Evolutionary conservation across 2,888 invertebrate species (phyloP).

Genomic region (Blera fallax): DNA sequence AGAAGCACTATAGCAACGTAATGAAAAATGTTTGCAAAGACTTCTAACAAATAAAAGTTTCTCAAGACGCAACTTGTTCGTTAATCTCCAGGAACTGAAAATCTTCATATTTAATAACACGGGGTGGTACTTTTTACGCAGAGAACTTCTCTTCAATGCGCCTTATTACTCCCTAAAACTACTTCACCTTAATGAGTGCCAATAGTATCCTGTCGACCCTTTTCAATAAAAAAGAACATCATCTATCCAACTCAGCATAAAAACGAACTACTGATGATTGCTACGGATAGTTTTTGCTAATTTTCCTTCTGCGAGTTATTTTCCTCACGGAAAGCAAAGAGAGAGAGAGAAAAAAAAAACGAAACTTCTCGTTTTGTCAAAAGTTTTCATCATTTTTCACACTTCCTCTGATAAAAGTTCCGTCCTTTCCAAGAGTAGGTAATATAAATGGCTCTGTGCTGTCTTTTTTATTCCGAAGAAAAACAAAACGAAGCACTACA

Average conservation of each 20-base stretch:
- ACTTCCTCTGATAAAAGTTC: slow-evolving; percentile 71
- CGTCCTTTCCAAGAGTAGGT: slow-evolving; percentile 60
- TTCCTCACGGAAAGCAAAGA: neutral
- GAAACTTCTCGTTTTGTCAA: slow-evolving; percentile 67
- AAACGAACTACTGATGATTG: slow-evolving; percentile 4
- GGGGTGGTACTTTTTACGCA: no score
- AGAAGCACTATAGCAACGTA: no score
- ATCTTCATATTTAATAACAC: no score
- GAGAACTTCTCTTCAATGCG: no score
- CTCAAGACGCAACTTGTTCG: no score
- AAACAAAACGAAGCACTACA: slow-evolving; percentile 28
- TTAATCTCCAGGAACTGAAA: no score
- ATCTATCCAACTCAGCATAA: neutral
- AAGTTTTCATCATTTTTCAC: slow-evolving; percentile 72
- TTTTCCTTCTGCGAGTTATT: slow-evolving; percentile 7
- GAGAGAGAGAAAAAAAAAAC: neutral
- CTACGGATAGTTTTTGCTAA: slow-evolving; percentile 17
- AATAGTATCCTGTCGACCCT: neutral
- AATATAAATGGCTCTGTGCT: slow-evolving; percentile 69
- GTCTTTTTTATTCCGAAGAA: slow-evolving; percentile 34
- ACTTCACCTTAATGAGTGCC: no score
- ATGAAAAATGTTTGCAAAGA: no score
- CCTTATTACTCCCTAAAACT: no score
- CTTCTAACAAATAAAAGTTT: no score
- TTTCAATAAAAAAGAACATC: neutral